Evolutionary conservation across 2,888 invertebrate species (phyloP).

Genomic region (Drosophila suboccidentalis): DNA sequence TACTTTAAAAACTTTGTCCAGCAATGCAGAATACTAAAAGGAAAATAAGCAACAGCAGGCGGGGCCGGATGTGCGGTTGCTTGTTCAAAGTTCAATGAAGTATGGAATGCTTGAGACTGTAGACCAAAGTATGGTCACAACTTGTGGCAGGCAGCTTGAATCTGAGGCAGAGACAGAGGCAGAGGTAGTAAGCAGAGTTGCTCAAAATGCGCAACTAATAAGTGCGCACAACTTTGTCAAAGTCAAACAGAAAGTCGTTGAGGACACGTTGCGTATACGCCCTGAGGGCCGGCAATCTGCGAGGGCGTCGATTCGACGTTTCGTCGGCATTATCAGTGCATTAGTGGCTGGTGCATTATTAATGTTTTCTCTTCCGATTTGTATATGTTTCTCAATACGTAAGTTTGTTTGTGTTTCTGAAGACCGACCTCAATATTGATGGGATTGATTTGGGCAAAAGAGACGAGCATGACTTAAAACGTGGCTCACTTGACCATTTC

Average conservation of each 20-base stretch:
- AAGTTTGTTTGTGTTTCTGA: not conserved
- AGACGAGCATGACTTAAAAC: slow-evolving; percentile 21
- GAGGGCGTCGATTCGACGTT: slow-evolving; percentile 46
- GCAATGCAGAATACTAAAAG: slow-evolving; percentile 16
- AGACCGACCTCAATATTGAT: slow-evolving; percentile 46
- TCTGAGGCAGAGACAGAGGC: not conserved
- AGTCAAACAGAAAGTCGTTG: slow-evolving; percentile 70
- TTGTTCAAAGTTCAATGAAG: slow-evolving; percentile 73
- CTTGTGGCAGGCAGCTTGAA: slow-evolving; percentile 14
- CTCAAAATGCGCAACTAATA: slow-evolving; percentile 61
- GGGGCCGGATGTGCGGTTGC: slow-evolving; percentile 29
- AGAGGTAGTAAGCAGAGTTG: not conserved
- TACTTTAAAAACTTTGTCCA: slow-evolving; percentile 63
- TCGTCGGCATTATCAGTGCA: slow-evolving; percentile 70
- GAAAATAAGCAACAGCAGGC: slow-evolving; percentile 11
- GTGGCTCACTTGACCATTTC: slow-evolving; percentile 23
- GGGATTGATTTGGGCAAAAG: slow-evolving; percentile 40
- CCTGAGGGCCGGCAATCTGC: slow-evolving; percentile 19
- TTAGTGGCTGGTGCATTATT: slow-evolving; percentile 72
- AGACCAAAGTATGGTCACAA: slow-evolving; percentile 50
- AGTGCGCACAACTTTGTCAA: slow-evolving; percentile 70
- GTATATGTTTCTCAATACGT: slow-evolving; percentile 14
- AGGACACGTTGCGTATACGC: slow-evolving; percentile 24
- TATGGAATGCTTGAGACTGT: slow-evolving; percentile 51
- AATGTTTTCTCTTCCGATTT: slow-evolving; percentile 58